These are phyloP conservation scores for Isichthys henryi DNA, from an alignment of 2,113 vertebrate species.

Conservation along the genomic window DNA sequence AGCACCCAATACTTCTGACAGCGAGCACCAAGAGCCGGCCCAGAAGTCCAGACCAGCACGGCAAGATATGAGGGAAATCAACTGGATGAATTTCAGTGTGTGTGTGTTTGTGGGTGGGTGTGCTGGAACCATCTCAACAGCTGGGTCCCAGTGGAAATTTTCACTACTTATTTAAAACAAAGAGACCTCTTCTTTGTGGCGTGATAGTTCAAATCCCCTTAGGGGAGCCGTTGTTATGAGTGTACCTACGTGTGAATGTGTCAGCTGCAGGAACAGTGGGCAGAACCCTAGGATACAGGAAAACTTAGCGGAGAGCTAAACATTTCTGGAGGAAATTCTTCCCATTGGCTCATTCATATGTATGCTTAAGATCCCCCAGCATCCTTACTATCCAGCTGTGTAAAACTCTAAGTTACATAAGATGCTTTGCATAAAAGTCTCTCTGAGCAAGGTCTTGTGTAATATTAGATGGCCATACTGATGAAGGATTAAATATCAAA, in stretches of 20 bases:
- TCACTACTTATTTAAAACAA: background rate
- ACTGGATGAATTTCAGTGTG: background rate
- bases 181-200: background rate
- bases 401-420: background rate
- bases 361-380: background rate
- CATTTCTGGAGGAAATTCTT: background rate
- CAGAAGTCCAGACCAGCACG: background rate
- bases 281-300: background rate
- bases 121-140: background rate
- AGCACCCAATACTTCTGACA: background rate
- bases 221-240: background rate
- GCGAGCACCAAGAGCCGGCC: background rate
- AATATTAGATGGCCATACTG: background rate
- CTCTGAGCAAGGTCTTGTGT: background rate
- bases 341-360: background rate
- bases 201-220: background rate
- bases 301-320: background rate
- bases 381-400: background rate
- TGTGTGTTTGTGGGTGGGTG: background rate
- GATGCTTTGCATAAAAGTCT: background rate
- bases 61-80: background rate
- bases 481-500: conserved; percentile 4
- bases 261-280: background rate
- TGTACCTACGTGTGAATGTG: background rate
- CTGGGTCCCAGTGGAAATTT: background rate